Base-by-base conservation (phyloP, 2,797 vertebrate species). In the Oreochromis mossambicus region DNA sequence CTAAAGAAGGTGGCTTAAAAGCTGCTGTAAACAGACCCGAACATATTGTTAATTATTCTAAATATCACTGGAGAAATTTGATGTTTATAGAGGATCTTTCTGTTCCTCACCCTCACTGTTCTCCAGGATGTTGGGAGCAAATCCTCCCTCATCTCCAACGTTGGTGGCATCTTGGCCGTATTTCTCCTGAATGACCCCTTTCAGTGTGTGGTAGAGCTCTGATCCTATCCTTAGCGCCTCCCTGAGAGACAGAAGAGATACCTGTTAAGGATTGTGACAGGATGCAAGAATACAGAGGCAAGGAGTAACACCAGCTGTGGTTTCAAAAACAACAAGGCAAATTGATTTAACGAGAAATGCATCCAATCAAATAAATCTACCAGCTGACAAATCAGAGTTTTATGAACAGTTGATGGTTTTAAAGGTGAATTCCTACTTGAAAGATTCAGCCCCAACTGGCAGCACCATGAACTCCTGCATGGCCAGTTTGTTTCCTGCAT, bases 401-500 rank as follows among this genome's bases (percentile, higher is more conserved):
- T 24, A 43, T 68, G 13, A 14, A 2, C 8, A 13, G 48, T 43
- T 5, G 4, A 0, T 48, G 66, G 3, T 58, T 46, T 56, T 19
- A 38, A 51, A 38, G n/a, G 6, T 5, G 12, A 52, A 29, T 1
- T 75, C 89, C 84, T 90, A 95, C 95, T 95, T 95, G 90, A 99
- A 98, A 56, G 97, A 98, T 88, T 98, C 98, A 0, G 98, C 98
- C 14, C 98, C 98, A 52, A 99, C 98, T 0, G 98, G 98, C 80
- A 99, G 96, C 78, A 98, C 97, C 98, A 99, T 98, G 90, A 99
- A 99, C 93, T 99, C 98, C 93, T 99, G 98, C 98, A 99, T 99
- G 80, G 98, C 98, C 91, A 98, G 95, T 85, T 99, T 98, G 95
- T 98, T 99, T 26, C 98, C 98, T 15, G 98, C 98, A 0, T 99